Base-by-base conservation (phyloP, 2,797 vertebrate genomes). In the Emys orbicularis region DNA sequence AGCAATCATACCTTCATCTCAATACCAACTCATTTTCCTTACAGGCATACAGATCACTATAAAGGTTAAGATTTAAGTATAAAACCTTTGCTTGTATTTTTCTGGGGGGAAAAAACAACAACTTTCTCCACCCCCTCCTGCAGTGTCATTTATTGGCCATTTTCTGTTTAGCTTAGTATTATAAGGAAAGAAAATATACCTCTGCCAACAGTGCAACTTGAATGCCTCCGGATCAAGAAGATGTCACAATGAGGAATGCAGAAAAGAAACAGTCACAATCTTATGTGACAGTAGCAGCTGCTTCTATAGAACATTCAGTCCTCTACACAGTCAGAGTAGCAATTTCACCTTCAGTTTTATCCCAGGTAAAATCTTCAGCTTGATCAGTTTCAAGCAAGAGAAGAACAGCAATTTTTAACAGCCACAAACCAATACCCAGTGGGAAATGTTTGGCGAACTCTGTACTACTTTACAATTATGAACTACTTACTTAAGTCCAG, bases 241-340 rank as follows among this genome's bases (percentile, higher is more conserved):
- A 94, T 84, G 84, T 88, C 96, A 88, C 84, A 92, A 95, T 29
- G 87, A 89, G 90, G 79, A 91, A 68, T 34, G 81, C 37, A 77
- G 80, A 74, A 94, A 94, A 90, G 72, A 81, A 52, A 93, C 3
- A 1, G 81, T 87, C 92, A 92, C 81, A 82, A 80, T 52, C 59
- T 90, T 85, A 79, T 80, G 84, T 2, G 81, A 95, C 94, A 97
- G 94, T 84, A 96, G 94, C 96, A 96, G 96, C 83, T 96, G 95
- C 91, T 96, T 79, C 93, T 83, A 95, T 84, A 91, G n/a, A 83
- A 84, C 44, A 86, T 86, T 93, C 81, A 53, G 82, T 84, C 52
- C 52, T 83, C 86, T 82, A 61, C 13, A 57, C 11, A 74, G 56
- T 53, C 72, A 76, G 49, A 92, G 65, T 12, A 83, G 84, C 88